Conservation (phyloP, 2,113 vertebrate species). For the Regulus satrapa region DNA sequence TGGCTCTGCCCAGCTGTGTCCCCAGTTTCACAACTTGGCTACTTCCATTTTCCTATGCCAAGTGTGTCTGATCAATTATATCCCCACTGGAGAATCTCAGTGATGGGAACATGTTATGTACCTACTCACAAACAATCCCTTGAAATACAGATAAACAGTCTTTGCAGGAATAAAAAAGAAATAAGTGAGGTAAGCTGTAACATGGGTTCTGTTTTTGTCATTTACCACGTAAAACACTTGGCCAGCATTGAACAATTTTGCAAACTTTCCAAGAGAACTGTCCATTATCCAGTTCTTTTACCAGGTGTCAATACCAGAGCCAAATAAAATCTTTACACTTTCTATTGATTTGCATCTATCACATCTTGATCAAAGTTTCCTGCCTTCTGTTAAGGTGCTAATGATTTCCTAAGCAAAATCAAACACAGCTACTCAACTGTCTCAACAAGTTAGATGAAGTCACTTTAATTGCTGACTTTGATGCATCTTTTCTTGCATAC, state of each 20-base stretch:
- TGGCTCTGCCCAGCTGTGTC: not conserved
- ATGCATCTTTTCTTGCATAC: conserved; percentile 58
- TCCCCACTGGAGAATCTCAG: not conserved
- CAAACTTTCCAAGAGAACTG: not conserved
- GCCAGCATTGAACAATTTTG: not conserved
- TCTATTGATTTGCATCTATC: conserved; percentile 72
- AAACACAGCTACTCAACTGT: conserved; percentile 57
- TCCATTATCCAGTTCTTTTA: not conserved
- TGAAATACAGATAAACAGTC: not conserved
- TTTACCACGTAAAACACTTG: not conserved
- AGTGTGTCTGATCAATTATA: not conserved
- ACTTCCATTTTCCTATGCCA: not conserved
- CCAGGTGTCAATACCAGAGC: conserved; percentile 51
- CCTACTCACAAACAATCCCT: not conserved
- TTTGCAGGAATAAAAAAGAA: not conserved
- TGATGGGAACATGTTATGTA: not conserved
- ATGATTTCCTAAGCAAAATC: conserved; percentile 73
- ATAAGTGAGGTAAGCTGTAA: not conserved
- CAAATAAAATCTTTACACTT: conserved; percentile 59
- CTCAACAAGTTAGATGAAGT: conserved; percentile 42
- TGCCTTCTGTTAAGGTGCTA: conserved; percentile 65
- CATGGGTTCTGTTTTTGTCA: not conserved
- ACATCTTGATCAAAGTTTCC: conserved; percentile 72
- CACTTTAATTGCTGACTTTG: conserved; percentile 69
- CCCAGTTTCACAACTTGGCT: not conserved